phyloP scores from a whole-genome alignment of 2,797 vertebrate genomes.

The Sylvilagus floridanus region DNA sequence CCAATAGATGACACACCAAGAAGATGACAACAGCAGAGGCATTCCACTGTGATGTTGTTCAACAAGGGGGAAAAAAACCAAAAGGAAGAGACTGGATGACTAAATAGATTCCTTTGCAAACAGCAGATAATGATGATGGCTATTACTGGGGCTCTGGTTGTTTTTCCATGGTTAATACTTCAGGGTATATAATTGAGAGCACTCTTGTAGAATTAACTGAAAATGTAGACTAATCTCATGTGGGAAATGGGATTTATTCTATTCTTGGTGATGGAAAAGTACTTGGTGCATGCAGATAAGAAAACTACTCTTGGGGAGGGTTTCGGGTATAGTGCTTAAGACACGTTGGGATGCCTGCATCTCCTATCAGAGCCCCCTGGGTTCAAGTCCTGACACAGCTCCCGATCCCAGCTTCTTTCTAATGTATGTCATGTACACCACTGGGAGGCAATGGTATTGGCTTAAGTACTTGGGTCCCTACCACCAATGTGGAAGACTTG shows the following conservation, averaged over 20 bases:
- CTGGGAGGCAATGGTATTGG: no score
- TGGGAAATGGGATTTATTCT: constrained; percentile 39
- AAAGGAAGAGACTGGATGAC: not conserved
- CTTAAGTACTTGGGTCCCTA: no score
- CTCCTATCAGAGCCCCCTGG: no score
- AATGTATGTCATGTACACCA: no score
- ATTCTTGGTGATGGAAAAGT: constrained; percentile 26
- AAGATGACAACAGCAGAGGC: not conserved
- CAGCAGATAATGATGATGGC: not conserved
- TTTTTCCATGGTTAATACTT: not conserved
- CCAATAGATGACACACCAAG: not conserved
- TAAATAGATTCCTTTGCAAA: constrained; percentile 30
- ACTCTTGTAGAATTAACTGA: constrained; percentile 25
- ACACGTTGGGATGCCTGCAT: no score
- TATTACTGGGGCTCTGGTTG: not conserved
- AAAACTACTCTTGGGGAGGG: not conserved
- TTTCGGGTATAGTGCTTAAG: no score
- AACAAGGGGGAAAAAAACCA: not conserved
- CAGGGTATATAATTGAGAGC: not conserved
- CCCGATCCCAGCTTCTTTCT: no score
- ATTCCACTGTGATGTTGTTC: not conserved
- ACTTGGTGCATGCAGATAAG: not conserved
- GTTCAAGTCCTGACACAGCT: no score
- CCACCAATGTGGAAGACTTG: no score
- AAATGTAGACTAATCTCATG: not conserved